A percentile compares a stretch with the other conserved stretches of the same genome.
phyloP scores from a whole-genome alignment of 1,140 invertebrate species.

The Colletes latitarsis region DNA sequence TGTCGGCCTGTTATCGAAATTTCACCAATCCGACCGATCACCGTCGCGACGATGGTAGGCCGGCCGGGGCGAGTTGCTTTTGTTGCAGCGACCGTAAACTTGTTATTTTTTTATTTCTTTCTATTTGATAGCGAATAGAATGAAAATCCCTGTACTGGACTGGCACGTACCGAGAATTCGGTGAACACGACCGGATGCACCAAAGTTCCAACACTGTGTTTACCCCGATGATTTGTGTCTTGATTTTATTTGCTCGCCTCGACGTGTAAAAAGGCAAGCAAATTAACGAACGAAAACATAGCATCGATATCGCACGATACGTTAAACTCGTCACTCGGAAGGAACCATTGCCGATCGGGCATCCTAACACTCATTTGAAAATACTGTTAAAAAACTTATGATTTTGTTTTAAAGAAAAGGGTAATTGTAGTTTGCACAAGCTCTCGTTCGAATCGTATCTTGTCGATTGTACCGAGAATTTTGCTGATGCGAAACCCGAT shows the following conservation, averaged over 20 bases:
- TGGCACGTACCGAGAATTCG: background rate
- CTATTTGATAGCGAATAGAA: background rate
- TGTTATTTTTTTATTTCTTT: background rate
- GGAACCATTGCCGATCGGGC: too few relatives aligned
- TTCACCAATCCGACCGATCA: background rate
- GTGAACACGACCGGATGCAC: background rate
- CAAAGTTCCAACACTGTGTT: background rate
- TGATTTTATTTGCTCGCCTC: slow-evolving; percentile 2
- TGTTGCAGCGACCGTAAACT: background rate
- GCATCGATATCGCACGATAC: background rate
- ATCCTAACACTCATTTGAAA: too few relatives aligned
- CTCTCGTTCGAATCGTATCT: too few relatives aligned
- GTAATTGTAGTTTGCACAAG: too few relatives aligned
- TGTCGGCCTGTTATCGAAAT: background rate
- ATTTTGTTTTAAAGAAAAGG: too few relatives aligned
- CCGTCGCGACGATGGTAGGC: background rate
- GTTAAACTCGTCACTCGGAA: too few relatives aligned
- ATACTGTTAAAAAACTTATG: too few relatives aligned
- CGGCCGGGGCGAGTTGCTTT: background rate
- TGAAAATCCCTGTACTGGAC: background rate
- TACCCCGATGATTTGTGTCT: background rate
- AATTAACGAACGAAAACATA: background rate
- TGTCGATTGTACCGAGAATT: too few relatives aligned
- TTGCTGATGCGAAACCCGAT: too few relatives aligned
- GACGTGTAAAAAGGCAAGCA: background rate